Base-by-base conservation (phyloP, 2,888 invertebrate species). In the Yponomeuta cagnagella region DNA sequence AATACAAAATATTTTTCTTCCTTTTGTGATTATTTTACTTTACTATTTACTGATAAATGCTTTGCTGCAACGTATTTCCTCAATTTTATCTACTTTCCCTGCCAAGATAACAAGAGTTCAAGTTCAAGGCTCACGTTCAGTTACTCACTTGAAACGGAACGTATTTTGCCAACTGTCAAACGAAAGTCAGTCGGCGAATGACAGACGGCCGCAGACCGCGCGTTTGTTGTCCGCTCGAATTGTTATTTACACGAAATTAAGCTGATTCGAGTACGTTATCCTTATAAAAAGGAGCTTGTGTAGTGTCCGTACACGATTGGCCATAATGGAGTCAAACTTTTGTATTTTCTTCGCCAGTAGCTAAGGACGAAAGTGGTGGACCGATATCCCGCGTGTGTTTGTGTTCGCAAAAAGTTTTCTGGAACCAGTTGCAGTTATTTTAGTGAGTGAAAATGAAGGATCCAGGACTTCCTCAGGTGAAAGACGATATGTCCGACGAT, bases 401-500 rank as follows among this genome's bases (percentile, higher is more conserved):
- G 30, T 69, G 43, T 66, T 52, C 43, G 63, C 63, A 52, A 68
- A 69, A 69, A 69, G 52, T 48, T 66, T 67, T 68, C 66, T 33
- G 37, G 37, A 30, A 68, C 63, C 15, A 33, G 43, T 6, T 1
- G 5, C 52, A 63, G 15, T 12, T 12, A 76, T 79, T 81, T 79
- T 79, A 76, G 76, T 75, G 77, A 58, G 76, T 77, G 75, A 75
- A 82, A 76, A 91, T 91, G 91, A 91, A 89, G 83, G 83, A 82
- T 71, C 73, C 82, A 69, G 80, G 79, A 70, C 10, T 23, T 37
- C 37, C 43, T 58, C 65, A 65, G 12, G 80, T 76, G 70, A 90
- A 89, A 74, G 90, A 92, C 30, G 92, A 92, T 74, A 88, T 85
- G 58, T 93, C 91, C 2, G 93, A 94, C 78, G 94, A 95, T 77